These are phyloP conservation scores for Odontomachus brunneus DNA, from an alignment of 1,140 invertebrate genomes.

Conservation along the genomic window DNA sequence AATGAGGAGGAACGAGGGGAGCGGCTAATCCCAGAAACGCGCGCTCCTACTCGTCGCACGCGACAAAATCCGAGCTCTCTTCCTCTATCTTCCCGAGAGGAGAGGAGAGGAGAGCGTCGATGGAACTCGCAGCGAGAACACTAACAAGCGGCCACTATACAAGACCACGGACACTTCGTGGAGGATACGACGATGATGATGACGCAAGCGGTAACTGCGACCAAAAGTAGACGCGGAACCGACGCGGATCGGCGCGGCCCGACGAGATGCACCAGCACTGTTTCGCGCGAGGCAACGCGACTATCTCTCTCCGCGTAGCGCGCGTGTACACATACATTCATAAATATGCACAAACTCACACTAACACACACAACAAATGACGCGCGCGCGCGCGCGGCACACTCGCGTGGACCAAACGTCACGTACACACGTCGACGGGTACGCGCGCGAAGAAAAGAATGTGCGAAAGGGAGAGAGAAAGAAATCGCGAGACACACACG, in stretches of 20 bases:
- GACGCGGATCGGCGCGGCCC: no score
- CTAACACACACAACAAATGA: not conserved
- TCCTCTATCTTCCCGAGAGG: not conserved
- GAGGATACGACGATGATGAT: no score
- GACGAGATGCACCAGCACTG: no score
- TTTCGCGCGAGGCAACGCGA: not conserved
- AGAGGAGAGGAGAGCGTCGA: no score
- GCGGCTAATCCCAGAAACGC: conserved; percentile 81
- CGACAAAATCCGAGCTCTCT: not conserved
- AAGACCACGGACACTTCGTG: no score
- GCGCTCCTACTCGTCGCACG: conserved; percentile 71
- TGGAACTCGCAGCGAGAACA: conserved; percentile 9
- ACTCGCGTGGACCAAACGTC: conserved; percentile 8
- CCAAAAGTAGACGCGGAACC: no score
- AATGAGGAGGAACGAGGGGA: conserved; percentile 61
- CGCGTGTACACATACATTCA: not conserved
- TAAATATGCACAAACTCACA: not conserved
- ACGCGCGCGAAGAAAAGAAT: not conserved
- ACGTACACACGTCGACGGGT: not conserved
- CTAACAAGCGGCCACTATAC: no score
- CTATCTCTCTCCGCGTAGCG: not conserved
- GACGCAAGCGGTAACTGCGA: no score
- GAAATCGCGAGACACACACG: no score
- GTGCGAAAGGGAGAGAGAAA: no score
- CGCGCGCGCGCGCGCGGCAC: not conserved